Percentiles rank a stretch among this genome's conserved stretches.
phyloP scores from a whole-genome alignment of 2,113 vertebrate genomes.

The Fukomys damarensis region DNA sequence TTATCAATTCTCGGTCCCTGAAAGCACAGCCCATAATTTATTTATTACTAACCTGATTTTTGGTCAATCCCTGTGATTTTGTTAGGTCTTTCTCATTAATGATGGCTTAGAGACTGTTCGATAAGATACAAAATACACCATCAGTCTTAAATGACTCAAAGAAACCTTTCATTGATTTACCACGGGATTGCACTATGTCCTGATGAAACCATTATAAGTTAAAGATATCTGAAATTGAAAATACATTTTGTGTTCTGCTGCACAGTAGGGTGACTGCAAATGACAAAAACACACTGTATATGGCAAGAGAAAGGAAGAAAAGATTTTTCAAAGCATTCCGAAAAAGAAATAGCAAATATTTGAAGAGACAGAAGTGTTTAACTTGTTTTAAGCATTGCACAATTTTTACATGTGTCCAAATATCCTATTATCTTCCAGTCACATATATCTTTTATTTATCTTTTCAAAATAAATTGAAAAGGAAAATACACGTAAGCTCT shows the following conservation, averaged over 20 bases:
- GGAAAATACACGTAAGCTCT: background rate
- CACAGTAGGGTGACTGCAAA: background rate
- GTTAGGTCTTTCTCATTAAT: background rate
- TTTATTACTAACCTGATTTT: background rate
- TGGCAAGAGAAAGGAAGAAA: background rate
- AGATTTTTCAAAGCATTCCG: background rate
- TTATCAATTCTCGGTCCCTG: accelerated
- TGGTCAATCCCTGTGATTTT: background rate
- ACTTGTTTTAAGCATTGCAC: background rate
- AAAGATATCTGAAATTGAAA: background rate
- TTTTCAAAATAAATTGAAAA: background rate
- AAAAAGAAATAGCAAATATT: background rate
- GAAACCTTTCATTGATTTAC: background rate
- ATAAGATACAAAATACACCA: background rate
- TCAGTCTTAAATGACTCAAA: background rate
- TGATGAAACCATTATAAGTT: background rate
- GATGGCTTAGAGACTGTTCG: background rate
- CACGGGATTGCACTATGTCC: background rate
- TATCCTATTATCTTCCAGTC: background rate
- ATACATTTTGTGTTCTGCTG: background rate
- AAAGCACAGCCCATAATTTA: background rate
- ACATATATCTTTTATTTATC: background rate
- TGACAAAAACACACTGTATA: background rate
- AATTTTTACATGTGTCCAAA: background rate
- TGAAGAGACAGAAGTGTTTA: background rate